Percentiles rank a stretch among this genome's conserved stretches.
phyloP scores from a whole-genome alignment of 2,113 vertebrate genomes.

The Passer domesticus region DNA sequence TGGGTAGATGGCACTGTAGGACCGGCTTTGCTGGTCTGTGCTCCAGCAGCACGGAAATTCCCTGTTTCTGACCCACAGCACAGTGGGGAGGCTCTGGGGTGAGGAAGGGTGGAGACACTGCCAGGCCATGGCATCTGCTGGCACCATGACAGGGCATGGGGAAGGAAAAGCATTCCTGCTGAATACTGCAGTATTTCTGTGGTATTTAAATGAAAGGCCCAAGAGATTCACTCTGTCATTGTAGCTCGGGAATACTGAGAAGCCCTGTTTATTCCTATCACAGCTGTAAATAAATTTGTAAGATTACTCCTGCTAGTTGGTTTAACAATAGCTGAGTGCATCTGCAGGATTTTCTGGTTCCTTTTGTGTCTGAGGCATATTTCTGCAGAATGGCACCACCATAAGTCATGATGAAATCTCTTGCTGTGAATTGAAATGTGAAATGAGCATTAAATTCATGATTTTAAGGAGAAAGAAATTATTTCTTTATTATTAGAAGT shows the following conservation, averaged over 20 bases:
- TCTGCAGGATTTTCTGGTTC: neutral
- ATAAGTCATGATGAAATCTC: neutral
- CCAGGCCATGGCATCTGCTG: neutral
- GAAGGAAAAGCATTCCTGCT: neutral
- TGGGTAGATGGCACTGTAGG: constrained; percentile 57
- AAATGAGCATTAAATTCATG: neutral
- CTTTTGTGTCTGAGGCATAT: neutral
- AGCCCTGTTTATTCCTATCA: neutral
- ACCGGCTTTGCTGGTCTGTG: neutral
- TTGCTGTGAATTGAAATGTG: neutral
- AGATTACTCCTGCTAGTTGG: neutral
- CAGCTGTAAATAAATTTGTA: neutral
- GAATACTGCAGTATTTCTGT: neutral
- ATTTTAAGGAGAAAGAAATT: neutral
- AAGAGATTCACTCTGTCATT: neutral
- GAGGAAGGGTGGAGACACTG: neutral
- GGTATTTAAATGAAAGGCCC: neutral
- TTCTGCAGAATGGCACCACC: fast-evolving
- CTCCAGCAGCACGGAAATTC: neutral
- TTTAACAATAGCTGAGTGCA: neutral
- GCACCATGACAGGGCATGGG: neutral
- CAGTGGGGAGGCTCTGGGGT: neutral
- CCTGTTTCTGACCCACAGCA: neutral
- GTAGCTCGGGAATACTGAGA: neutral
- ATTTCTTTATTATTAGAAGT: neutral